Base-by-base conservation (phyloP, 2,888 invertebrate species). In the Plebejus melissa region DNA sequence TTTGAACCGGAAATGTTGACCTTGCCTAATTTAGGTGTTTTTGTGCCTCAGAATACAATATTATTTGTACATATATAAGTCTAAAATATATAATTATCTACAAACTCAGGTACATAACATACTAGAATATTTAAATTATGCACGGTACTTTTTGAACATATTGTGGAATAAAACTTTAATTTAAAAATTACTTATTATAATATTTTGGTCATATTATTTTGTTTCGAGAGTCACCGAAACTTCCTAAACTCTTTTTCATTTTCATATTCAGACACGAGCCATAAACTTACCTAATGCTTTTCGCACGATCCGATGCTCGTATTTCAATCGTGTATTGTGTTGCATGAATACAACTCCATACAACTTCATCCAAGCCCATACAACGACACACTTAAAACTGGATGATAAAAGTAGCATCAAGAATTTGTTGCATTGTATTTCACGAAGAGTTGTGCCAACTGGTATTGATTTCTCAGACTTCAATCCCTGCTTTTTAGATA, bases 271-370 rank as follows among this genome's bases (percentile, higher is more conserved):
- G 16, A 58, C 28, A 60, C 9, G 60, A 46, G 46, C 60, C 58
- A 60, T 60, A 60, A 65, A 65, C 65, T 32, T 36, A 36, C 65
- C 65, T 65, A 65, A 65, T 65, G 65, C 65, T 36, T 65, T 65
- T 65, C 65, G 32, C 65, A 16, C 13, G 36, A 65, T 32, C 65
- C 65, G 65, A 65, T 70, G n/a, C 22, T 70, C 41, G 38, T 41
- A 70, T 70, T 70, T 70, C 70, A 70, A 70, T 70, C 22, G 11
- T 70, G 70, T 70, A 70, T 69, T 70, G 70, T 70, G n/a, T 41
- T 70, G 41, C 9, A 70, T 38, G 69, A n/a, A 69, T 32, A 16
- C 16, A 32, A 65, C 32, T 38, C n/a, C 36, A 70, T 41, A 70
- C 41, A 70, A 41, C 65, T 32, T 46, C 46, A 46, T 46, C 9